Evolutionary conservation across 2,888 invertebrate species (phyloP).

Genomic region (Orthosia gracilis): DNA sequence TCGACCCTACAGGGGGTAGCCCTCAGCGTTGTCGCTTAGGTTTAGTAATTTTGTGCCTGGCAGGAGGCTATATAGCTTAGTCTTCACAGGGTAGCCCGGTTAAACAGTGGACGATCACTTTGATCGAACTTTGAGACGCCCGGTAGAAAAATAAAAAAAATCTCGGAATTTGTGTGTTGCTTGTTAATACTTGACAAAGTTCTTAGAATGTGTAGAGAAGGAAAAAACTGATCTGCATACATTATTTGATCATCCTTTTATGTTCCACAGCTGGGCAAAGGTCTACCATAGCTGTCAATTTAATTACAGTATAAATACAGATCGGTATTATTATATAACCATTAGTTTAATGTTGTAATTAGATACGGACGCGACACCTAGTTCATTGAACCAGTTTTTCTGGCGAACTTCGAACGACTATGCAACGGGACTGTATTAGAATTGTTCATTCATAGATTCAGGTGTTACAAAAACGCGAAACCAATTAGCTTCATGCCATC

Average conservation of each 20-base stretch:
- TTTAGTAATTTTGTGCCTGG: too few species aligned
- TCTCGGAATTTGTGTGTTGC: too few species aligned
- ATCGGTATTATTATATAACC: background rate
- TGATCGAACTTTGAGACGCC: too few species aligned
- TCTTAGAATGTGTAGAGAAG: background rate
- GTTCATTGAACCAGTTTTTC: slow-evolving; percentile 44
- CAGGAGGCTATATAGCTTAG: too few species aligned
- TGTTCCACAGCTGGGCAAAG: background rate
- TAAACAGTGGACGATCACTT: too few species aligned
- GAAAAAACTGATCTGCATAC: background rate
- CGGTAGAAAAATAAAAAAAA: too few species aligned
- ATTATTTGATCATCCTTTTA: background rate
- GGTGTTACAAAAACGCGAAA: slow-evolving; percentile 15
- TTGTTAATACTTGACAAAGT: background rate
- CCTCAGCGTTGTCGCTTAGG: too few species aligned
- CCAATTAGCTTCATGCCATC: background rate
- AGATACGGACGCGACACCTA: slow-evolving; percentile 26
- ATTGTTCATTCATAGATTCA: slow-evolving; percentile 34
- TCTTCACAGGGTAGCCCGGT: too few species aligned
- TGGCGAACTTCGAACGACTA: slow-evolving; percentile 1
- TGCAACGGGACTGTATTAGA: background rate
- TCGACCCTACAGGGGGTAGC: too few species aligned
- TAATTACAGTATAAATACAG: background rate
- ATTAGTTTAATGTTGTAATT: slow-evolving; percentile 24
- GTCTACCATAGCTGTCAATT: background rate